These are phyloP conservation scores for Cryptocephalus moraei DNA, from an alignment of 2,888 invertebrate species.

Conservation along the genomic window DNA sequence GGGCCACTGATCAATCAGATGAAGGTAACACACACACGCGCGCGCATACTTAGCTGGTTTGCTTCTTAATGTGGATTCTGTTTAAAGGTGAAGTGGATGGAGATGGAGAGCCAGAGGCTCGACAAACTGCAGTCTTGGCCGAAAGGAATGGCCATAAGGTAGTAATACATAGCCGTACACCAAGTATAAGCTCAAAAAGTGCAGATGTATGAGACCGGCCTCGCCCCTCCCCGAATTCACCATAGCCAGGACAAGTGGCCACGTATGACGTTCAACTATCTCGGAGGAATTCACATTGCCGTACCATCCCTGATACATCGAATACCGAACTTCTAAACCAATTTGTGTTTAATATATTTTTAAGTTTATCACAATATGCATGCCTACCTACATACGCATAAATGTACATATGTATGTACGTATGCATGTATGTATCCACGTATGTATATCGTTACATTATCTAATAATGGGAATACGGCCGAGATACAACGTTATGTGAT, in stretches of 20 bases:
- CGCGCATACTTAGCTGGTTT: no score
- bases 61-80: no score
- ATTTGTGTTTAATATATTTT: conserved; percentile 10
- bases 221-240: conserved; percentile 52
- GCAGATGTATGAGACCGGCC: conserved; percentile 79
- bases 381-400: no score
- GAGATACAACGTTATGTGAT: conserved; percentile 31
- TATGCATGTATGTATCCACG: no score
- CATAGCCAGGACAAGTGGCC: conserved; percentile 29
- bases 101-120: conserved; percentile 30
- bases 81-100: conserved; percentile 34
- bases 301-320: conserved; percentile 14
- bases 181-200: conserved; percentile 71
- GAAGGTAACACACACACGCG: conserved; percentile 21
- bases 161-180: conserved; percentile 80
- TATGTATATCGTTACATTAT: background rate
- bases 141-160: conserved; percentile 84
- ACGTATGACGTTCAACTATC: conserved; percentile 26
- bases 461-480: conserved; percentile 18
- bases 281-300: conserved; percentile 18
- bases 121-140: conserved; percentile 77
- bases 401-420: no score
- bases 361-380: conserved; percentile 1
- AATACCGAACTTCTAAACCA: conserved; percentile 14
- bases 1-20: conserved; percentile 43